These are phyloP conservation scores for Carterocephalus palaemon DNA, from an alignment of 2,888 invertebrate genomes.

Conservation along the genomic window DNA sequence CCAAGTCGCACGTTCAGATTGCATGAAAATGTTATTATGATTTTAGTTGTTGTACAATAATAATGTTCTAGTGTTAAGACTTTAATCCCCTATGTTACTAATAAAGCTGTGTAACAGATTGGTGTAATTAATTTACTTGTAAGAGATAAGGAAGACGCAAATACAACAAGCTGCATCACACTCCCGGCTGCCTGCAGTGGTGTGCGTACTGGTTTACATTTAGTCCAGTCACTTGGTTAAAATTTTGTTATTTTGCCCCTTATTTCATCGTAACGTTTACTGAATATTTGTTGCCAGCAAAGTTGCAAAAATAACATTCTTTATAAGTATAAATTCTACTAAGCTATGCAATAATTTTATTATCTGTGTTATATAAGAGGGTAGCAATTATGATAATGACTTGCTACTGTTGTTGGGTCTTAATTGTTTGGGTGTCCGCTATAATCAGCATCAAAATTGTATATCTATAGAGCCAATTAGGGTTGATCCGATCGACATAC, in stretches of 20 bases:
- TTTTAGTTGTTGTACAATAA: slow-evolving; percentile 11
- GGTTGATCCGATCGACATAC: neutral
- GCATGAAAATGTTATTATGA: slow-evolving; percentile 13
- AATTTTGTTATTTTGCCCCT: no score
- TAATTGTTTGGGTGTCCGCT: no score
- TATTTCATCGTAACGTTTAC: no score
- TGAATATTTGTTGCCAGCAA: no score
- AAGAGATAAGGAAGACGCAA: slow-evolving; percentile 69
- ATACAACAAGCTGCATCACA: slow-evolving; percentile 73
- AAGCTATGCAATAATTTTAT: no score
- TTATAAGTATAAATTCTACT: no score
- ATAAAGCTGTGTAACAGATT: slow-evolving; percentile 33
- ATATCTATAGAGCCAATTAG: neutral
- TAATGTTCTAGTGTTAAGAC: slow-evolving; percentile 30
- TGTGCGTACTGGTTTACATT: slow-evolving; percentile 74
- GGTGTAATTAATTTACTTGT: slow-evolving; percentile 51
- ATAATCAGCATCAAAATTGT: no score
- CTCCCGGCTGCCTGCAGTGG: slow-evolving; percentile 52
- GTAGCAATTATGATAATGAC: no score
- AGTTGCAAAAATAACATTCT: no score
- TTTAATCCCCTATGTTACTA: slow-evolving; percentile 32
- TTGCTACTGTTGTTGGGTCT: no score
- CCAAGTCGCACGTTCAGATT: slow-evolving; percentile 18
- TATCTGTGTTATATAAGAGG: no score
- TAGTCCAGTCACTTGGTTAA: slow-evolving; percentile 63